Base-by-base conservation (phyloP, 2,113 vertebrate genomes). In the Crotalus horridus region DNA sequence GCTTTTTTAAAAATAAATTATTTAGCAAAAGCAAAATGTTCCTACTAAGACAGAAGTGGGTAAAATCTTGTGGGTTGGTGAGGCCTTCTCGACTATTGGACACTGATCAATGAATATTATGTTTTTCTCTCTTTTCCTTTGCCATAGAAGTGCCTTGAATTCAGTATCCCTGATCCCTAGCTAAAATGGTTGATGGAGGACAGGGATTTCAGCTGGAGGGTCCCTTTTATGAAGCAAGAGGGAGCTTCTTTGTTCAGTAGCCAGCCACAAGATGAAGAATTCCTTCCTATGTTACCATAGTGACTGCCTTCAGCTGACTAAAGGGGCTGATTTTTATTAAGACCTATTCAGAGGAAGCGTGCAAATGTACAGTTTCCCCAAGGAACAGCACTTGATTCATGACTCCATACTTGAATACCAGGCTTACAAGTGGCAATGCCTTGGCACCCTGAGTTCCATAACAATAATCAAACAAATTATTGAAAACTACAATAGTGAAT, bases 201-300 rank as follows among this genome's bases (percentile, higher is more conserved):
- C 1, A 0, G 15, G 24, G 0, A 5, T 92, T 93, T 56, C 11
- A 92, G n/a, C 88, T 6, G 6, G 24, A 46, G 74, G 74, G 90
- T 89, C 86, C 88, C 11, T 53, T 56, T 90, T n/a, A 89, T 95
- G 91, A 94, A 96, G 89, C 89, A 88, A 43, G 0, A 93, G 53
- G 86, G 92, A 95, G 93, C 91, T 87, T 96, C 91, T 95, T 94
- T 93, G 91, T 93, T 96, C 0, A 0, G 51, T 87, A 0, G 0
- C 90, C 90, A 89, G 0, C 90, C 92, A 89, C 88, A 21, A 29
- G 87, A 93, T 94, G 89, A 87, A 23, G 9, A 2, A 0, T 91
- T 95, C 94, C 90, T 89, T 94, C 48, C 94, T 94, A 92, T 87
- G 96, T 97, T 97, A 96, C 97, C 96, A 97, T 97, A 95, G 97